phyloP scores from a whole-genome alignment of 2,888 invertebrate species.

The Heliconius ethilla region DNA sequence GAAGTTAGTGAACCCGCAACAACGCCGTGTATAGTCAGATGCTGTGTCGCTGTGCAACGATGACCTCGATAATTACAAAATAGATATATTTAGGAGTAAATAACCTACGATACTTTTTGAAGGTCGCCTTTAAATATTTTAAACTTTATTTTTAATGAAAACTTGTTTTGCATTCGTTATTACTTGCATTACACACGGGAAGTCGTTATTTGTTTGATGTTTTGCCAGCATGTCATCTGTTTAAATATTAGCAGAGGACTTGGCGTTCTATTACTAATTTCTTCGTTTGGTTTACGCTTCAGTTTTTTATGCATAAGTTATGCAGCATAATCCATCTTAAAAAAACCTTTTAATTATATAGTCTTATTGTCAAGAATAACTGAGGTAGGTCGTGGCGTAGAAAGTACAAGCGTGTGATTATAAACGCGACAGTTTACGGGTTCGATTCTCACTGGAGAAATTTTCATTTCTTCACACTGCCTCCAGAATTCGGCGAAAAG shows the following conservation, averaged over 20 bases:
- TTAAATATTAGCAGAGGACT: constrained; percentile 1
- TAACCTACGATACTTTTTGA: not conserved
- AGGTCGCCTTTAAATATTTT: constrained; percentile 6
- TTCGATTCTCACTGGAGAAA: no score
- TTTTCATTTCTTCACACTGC: no score
- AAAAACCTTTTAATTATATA: no score
- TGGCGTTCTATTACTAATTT: constrained; percentile 15
- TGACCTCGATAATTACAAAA: not conserved
- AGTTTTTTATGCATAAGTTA: no score
- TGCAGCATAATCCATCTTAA: no score
- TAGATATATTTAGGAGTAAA: not conserved
- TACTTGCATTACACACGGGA: constrained; percentile 25
- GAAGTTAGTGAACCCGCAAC: not conserved
- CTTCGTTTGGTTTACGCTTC: not conserved
- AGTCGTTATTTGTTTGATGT: constrained; percentile 21
- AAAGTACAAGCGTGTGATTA: no score
- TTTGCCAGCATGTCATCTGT: constrained; percentile 28
- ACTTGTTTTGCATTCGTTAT: constrained; percentile 16
- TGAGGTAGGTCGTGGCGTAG: no score
- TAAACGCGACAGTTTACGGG: no score
- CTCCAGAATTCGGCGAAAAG: no score
- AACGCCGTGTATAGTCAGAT: not conserved
- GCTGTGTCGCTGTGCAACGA: not conserved
- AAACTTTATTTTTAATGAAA: not conserved
- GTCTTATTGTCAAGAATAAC: no score